These are phyloP conservation scores for Sclerurus mexicanus DNA, from an alignment of 2,113 vertebrate species.

Conservation along the genomic window DNA sequence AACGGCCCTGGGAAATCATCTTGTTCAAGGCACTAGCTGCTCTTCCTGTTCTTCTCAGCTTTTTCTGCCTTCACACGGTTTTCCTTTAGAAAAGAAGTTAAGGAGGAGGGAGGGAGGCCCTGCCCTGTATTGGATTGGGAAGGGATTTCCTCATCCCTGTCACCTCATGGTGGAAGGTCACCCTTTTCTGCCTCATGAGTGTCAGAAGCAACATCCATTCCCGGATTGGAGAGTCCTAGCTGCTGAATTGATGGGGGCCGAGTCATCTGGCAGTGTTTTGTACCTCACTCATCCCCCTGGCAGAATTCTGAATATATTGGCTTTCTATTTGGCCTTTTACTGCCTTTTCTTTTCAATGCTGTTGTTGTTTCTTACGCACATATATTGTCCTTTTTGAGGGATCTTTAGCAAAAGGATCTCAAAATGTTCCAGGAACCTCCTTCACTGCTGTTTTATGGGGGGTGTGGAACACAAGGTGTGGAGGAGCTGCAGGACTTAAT, in stretches of 20 bases:
- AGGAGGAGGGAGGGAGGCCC: not conserved
- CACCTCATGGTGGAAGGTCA: rapidly evolving
- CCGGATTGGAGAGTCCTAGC: not conserved
- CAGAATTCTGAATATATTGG: not conserved
- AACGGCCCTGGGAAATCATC: not conserved
- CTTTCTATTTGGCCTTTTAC: not conserved
- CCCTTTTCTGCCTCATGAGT: not conserved
- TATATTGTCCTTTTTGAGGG: not conserved
- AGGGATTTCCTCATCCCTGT: not conserved
- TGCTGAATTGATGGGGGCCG: not conserved
- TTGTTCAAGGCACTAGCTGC: not conserved
- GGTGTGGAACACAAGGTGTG: not conserved
- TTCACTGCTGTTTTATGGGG: no score
- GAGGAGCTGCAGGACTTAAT: not conserved
- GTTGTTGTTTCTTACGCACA: not conserved
- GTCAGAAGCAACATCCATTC: not conserved
- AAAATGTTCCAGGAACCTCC: not conserved
- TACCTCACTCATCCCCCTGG: not conserved
- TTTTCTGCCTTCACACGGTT: not conserved
- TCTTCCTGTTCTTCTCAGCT: not conserved
- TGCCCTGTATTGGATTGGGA: not conserved
- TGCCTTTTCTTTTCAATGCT: not conserved
- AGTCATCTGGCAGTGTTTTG: not conserved
- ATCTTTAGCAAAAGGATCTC: not conserved
- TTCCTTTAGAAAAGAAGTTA: not conserved